These are phyloP conservation scores for Plecturocebus donacophilus DNA, from an alignment of 2,113 vertebrate species.

Conservation along the genomic window DNA sequence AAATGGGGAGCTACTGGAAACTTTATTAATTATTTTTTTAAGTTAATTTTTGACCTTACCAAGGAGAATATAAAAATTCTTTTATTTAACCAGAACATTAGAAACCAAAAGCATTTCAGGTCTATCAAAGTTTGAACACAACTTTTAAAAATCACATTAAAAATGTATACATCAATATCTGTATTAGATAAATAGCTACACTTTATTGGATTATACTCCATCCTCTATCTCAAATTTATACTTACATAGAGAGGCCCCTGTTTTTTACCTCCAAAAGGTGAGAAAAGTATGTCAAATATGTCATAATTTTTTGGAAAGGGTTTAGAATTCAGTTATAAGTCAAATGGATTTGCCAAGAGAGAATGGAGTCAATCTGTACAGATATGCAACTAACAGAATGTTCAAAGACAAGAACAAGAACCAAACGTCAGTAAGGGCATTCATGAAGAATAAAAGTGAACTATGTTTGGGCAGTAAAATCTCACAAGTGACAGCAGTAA, in stretches of 20 bases:
- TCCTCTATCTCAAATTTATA: background rate
- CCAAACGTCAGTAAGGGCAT: background rate
- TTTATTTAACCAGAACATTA: conserved; percentile 13
- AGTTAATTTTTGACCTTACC: conserved; percentile 1
- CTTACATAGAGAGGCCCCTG: background rate
- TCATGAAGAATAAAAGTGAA: background rate
- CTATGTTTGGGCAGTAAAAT: background rate
- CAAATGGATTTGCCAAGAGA: background rate
- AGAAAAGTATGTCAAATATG: background rate
- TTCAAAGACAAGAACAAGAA: conserved; percentile 28
- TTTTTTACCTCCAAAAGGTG: background rate
- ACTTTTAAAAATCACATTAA: conserved; percentile 2
- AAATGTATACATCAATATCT: background rate
- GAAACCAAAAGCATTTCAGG: background rate
- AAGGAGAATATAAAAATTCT: conserved; percentile 18
- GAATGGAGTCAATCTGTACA: background rate
- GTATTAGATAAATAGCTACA: background rate
- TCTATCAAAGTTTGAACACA: background rate
- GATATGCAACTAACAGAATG: background rate
- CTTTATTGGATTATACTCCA: background rate
- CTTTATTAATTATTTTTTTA: background rate
- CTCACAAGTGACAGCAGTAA: conserved; percentile 30
- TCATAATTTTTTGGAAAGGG: background rate
- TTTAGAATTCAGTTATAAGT: background rate
- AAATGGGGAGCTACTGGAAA: background rate